Base-by-base conservation (phyloP, 2,888 invertebrate genomes). In the Catocala sponsa region DNA sequence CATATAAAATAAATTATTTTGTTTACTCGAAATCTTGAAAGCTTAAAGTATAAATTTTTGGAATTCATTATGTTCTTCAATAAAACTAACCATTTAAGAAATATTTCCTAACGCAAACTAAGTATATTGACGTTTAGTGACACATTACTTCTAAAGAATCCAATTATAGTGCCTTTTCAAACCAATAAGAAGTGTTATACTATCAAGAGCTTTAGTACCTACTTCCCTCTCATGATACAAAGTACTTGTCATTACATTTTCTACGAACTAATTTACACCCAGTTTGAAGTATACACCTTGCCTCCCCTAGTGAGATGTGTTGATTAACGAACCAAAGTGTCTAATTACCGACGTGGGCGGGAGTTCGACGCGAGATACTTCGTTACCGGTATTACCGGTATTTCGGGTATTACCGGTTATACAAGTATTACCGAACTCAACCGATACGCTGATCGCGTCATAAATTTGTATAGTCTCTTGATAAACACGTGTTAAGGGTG, bases 381-480 rank as follows among this genome's bases (percentile, higher is more conserved):
- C 72, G 74, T 77, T 79, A 79, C 78, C 65, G 69, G 73, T 64
- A 67, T 78, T 70, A 67, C 60, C 62, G 41, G 62, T 54, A 55
- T 61, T 63, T 63, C 51, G 25, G 46, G 56, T 59, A 52, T 59
- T 63, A 70, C 68, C 67, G 59, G 63, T 49, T 41, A 51, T 47
- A 51, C 42, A 52, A 48, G 68, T 62, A 66, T 70, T 68, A 76
- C 62, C 62, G 55, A 44, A 60, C 64, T 59, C 25, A 57, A 55
- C 59, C 56, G 75, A 74, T 79, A 72, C 62, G 62, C 71, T 76
- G 76, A 69, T 76, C 68, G 46, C 54, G 68, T 65, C 74, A 62
- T 71, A 65, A 70, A 74, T 72, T 65, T 60, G 58, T 65, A 65
- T 59, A 68, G 56, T 60, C 51, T 43, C 41, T 56, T 66, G 74